Percentiles rank a stretch among this genome's conserved stretches.
Conservation (phyloP, 2,113 vertebrate species). For the Nannospalax galili region DNA sequence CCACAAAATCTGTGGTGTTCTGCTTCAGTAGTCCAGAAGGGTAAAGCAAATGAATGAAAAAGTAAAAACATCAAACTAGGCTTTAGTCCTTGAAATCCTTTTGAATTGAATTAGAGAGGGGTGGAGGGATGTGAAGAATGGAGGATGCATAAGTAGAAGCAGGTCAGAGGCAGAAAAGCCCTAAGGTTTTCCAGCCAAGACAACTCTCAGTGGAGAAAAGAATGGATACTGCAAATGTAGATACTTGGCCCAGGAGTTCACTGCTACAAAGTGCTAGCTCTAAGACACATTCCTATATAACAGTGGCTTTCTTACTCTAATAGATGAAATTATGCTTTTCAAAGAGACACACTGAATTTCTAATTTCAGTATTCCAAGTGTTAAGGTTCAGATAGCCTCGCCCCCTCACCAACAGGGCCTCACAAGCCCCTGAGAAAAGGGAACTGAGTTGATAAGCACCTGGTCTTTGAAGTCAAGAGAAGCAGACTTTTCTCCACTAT, state of each 20-base stretch:
- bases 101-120: neutral
- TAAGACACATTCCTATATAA: neutral
- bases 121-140: neutral
- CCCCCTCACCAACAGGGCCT: no score
- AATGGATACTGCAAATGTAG: neutral
- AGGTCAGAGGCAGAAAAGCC: neutral
- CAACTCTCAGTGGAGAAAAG: neutral
- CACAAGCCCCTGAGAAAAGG: no score
- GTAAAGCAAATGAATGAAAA: neutral
- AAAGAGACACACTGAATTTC: neutral
- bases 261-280: neutral
- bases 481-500: no score
- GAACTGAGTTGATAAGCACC: no score
- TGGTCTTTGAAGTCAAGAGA: no score
- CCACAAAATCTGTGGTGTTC: neutral
- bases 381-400: no score
- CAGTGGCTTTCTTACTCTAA: neutral
- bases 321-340: neutral
- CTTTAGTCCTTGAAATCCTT: neutral
- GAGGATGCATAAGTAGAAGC: neutral
- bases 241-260: neutral
- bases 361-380: neutral
- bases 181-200: neutral
- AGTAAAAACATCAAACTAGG: neutral
- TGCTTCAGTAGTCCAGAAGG: neutral